Evolutionary conservation across 2,797 vertebrate genomes (phyloP).

Genomic region (Cheirogaleus major): DNA sequence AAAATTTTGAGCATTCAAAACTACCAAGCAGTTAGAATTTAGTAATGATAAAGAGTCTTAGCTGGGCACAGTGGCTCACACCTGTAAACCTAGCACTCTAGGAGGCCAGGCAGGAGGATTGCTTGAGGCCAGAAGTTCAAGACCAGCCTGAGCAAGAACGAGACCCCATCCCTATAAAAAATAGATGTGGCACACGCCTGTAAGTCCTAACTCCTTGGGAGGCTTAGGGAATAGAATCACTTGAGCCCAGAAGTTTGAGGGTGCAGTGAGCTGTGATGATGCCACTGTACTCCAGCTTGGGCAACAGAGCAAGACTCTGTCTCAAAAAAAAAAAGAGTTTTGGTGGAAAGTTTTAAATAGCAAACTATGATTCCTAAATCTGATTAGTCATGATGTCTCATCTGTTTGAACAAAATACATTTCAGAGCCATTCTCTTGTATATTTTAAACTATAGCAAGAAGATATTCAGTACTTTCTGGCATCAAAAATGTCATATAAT

Average conservation of each 20-base stretch:
- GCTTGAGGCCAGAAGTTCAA: not conserved
- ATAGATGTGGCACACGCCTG: not conserved
- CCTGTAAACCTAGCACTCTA: not conserved
- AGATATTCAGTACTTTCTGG: not conserved
- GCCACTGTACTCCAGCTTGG: too few relatives aligned
- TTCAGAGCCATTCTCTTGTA: conserved; percentile 4
- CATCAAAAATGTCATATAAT: not conserved
- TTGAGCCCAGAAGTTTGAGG: too few relatives aligned
- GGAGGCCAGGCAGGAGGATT: not conserved
- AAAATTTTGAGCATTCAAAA: not conserved
- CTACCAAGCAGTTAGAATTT: not conserved
- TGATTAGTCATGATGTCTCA: conserved; percentile 1
- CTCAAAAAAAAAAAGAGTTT: not conserved
- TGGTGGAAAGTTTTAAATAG: not conserved
- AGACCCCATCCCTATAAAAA: not conserved
- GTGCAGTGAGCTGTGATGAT: too few relatives aligned
- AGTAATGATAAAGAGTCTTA: not conserved
- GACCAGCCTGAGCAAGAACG: not conserved
- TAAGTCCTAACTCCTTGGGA: too few relatives aligned
- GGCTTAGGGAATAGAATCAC: too few relatives aligned
- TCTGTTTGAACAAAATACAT: not conserved
- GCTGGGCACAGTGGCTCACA: not conserved
- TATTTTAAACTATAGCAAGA: not conserved
- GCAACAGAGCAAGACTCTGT: too few relatives aligned
- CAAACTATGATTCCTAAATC: not conserved